A percentile compares a stretch with the other conserved stretches of the same genome.
Evolutionary conservation across 2,888 invertebrate species (phyloP).

Genomic region (Caradrina kadenii): DNA sequence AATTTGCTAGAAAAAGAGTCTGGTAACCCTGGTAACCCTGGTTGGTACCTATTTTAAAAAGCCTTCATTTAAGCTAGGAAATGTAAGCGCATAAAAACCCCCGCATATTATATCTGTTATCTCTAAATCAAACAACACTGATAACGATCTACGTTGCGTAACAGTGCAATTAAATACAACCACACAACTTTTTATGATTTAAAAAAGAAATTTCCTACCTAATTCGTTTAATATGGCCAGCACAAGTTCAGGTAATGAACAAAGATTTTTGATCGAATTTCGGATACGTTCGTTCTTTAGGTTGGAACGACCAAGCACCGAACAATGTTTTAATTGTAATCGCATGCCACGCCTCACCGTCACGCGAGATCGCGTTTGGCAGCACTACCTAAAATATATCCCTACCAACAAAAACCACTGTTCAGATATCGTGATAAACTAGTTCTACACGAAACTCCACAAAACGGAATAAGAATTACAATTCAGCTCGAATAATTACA

Average conservation of each 20-base stretch:
- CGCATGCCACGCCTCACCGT: constrained; percentile 83
- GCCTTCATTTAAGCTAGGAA: constrained; percentile 4
- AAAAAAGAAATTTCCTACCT: constrained; percentile 35
- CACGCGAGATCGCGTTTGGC: constrained; percentile 89
- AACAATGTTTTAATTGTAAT: constrained; percentile 88
- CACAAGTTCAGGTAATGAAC: constrained; percentile 46
- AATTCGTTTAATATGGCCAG: constrained; percentile 39
- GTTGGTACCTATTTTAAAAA: neutral
- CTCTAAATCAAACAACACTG: constrained; percentile 32
- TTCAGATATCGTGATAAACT: constrained; percentile 70
- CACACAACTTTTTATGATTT: constrained; percentile 29
- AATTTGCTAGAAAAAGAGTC: too few species aligned
- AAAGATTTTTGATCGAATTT: constrained; percentile 70
- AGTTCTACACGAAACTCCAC: constrained; percentile 67
- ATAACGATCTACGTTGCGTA: constrained; percentile 36
- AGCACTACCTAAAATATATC: constrained; percentile 63
- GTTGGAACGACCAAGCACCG: constrained; percentile 63
- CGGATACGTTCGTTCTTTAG: constrained; percentile 64
- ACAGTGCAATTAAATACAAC: constrained; percentile 29
- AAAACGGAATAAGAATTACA: constrained; percentile 49
- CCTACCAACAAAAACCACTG: constrained; percentile 67
- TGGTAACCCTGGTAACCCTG: neutral
- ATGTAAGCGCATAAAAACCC: constrained; percentile 2
- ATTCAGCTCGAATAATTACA: constrained; percentile 56
- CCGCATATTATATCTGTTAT: constrained; percentile 14